Evolutionary conservation across 2,797 vertebrate genomes (phyloP), one percentile per base, ranked within the genome.

Genomic region (Enoplosus armatus): DNA sequence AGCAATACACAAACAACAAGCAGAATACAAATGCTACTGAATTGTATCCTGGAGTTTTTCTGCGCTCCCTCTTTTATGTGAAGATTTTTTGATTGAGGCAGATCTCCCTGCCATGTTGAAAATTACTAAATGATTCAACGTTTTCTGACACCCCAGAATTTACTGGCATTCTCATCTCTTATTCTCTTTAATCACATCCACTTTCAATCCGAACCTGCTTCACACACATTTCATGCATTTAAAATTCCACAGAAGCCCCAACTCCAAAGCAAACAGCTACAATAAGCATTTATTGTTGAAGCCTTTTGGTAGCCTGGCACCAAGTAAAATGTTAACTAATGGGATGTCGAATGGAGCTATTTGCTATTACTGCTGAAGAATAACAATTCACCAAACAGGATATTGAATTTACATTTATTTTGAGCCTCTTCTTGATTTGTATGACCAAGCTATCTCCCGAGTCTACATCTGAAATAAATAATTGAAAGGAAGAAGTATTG

Each of bases 91-190:
- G 79, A 87, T 87, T 88, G 69, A 89, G 75, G 72, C 68, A 77
- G 83, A 88, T 79, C 77, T 85, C 55, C 8, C 27, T 31, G 76
- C 78, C 75, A 83, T 79, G 78, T 83, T 82, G 77, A 79, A 88
- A 83, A 82, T 88, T 77, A 76, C 82, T 93, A 91, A 93, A 93
- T 94, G 84, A 94, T 95, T 94, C 88, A 91, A 83, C 65, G 35
- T 84, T 89, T 88, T 92, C 68, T 87, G 90, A 91, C 89, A 90
- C 63, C 75, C 74, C 72, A 79, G 84, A 90, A 90, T 92, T 90
- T 74, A 81, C 82, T 87, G 84, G 72, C 85, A 85, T 82, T 91
- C 84, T 92, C 71, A 87, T 93, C 67, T 75, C 71, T 37, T 88
- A 93, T 94, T 92, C 91, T 75, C 84, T 93, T 94, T 90, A 92